A percentile compares a stretch with the other conserved stretches of the same genome.
These are phyloP conservation scores for Heteromyza rotundicornis DNA, from an alignment of 2,888 invertebrate species.

Conservation along the genomic window DNA sequence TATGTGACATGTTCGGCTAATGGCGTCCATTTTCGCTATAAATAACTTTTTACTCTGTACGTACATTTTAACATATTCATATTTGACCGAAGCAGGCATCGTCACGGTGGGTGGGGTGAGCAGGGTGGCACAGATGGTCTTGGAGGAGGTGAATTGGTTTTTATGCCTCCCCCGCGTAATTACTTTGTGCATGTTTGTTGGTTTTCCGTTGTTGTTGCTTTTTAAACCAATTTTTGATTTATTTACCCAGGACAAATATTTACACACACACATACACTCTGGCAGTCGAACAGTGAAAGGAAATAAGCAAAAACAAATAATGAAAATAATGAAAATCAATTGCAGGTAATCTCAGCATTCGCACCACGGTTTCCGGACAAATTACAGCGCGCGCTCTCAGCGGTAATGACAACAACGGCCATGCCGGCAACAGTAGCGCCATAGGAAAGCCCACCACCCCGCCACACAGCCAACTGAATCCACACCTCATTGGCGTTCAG, in stretches of 20 bases:
- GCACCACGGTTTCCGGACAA: conserved; percentile 39
- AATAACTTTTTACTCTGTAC: conserved; percentile 3
- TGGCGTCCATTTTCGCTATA: not conserved
- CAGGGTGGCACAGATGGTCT: no score
- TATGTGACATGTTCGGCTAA: conserved; percentile 3
- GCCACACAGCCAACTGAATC: conserved; percentile 40
- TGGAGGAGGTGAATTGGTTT: no score
- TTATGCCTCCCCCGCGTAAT: no score
- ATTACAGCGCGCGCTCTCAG: conserved; percentile 33
- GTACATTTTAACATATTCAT: no score
- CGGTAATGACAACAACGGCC: conserved; percentile 28
- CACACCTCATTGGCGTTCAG: conserved; percentile 56
- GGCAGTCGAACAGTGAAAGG: no score
- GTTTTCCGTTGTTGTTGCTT: no score
- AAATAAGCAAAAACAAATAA: not conserved
- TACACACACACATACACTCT: no score
- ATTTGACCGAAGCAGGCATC: no score
- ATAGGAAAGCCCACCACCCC: conserved; percentile 32
- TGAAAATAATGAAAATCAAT: conserved; percentile 25
- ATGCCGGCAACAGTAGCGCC: conserved; percentile 19
- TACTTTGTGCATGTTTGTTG: no score
- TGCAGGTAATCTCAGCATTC: conserved; percentile 46
- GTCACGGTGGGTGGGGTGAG: no score
- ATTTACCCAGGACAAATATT: no score
- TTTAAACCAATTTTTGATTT: no score